Evolutionary conservation across 2,113 vertebrate genomes (phyloP).

Genomic region (Cacatua alba): DNA sequence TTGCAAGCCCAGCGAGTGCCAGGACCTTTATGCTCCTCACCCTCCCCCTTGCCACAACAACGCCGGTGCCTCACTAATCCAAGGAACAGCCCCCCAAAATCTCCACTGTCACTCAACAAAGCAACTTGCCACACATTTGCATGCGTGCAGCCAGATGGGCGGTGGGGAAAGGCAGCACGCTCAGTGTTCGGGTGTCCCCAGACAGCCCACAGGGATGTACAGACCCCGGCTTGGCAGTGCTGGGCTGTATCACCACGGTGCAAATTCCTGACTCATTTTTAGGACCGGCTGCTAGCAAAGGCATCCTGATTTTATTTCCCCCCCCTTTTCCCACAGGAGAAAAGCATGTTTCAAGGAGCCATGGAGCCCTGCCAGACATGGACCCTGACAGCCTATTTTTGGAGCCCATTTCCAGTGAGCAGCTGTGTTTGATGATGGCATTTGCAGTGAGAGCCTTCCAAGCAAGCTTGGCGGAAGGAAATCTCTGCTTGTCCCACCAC

Average conservation of each 20-base stretch:
- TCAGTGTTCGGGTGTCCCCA: neutral
- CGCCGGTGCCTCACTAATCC: neutral
- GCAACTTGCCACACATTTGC: neutral
- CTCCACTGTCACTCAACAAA: neutral
- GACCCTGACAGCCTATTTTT: neutral
- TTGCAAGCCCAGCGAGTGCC: slow-evolving; percentile 3
- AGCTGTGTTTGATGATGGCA: neutral
- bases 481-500: neutral
- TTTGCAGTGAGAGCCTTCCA: neutral
- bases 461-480: neutral
- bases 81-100: neutral
- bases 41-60: neutral
- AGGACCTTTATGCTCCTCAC: slow-evolving; percentile 18
- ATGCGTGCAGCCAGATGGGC: accelerated
- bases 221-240: neutral
- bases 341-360: neutral
- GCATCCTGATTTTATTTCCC: neutral
- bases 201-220: accelerated
- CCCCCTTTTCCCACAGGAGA: neutral
- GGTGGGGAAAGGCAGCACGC: neutral
- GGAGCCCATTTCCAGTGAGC: neutral
- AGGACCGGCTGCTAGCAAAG: neutral
- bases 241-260: accelerated
- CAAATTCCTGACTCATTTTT: neutral
- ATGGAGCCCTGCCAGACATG: accelerated